Evolutionary conservation across 1,140 invertebrate genomes (phyloP), one percentile per base, ranked within the genome.

Genomic region (Magallana angulata): DNA sequence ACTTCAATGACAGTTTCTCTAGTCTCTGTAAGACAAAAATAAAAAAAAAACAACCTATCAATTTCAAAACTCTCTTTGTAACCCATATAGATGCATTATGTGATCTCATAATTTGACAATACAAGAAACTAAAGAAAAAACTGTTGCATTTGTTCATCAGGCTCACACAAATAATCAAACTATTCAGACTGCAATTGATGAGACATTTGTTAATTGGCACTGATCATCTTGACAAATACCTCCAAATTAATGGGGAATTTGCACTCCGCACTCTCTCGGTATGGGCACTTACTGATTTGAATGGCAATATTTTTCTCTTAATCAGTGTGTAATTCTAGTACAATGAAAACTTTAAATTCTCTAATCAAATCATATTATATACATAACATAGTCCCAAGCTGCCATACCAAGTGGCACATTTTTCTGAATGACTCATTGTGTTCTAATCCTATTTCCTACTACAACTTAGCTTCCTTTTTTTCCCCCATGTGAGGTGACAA

Each of bases 1-100:
- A 93, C 82, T 91, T 89, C 8, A 88, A 86, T 12, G 91, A 91
- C 82, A 92, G 83, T 16, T 90, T 86, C 71, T 91, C 92, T 82
- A 88, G 89, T 57, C 89, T 85, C 92, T 92, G 89, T 11, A 88
- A 90, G 82, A 12, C 68, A 4, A 88, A 68, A 57, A 57, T 57
- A 71, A 58, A 57, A 16, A 30, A 68, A 68, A 24, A 68, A 0
- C 62, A 68, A 18, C n/a, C 8, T 18, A 9, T 68, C 5, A 18
- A 76, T 12, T 11, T 76, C 9, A 30, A 76, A 24, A 30, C 24
- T 3, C 9, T 76, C 0, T 76, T 36, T 36, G 36, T 76, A 76
- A 30, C 2, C 2, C 36, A 48, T 48, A 24, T 5, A 48, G 36
- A 48, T 48, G 36, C 36, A 48, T 48, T 2, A 48, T 48, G 36